A percentile compares a stretch with the other conserved stretches of the same genome.
Evolutionary conservation across 2,888 invertebrate species (phyloP).

Genomic region (Lumbricus terrestris): DNA sequence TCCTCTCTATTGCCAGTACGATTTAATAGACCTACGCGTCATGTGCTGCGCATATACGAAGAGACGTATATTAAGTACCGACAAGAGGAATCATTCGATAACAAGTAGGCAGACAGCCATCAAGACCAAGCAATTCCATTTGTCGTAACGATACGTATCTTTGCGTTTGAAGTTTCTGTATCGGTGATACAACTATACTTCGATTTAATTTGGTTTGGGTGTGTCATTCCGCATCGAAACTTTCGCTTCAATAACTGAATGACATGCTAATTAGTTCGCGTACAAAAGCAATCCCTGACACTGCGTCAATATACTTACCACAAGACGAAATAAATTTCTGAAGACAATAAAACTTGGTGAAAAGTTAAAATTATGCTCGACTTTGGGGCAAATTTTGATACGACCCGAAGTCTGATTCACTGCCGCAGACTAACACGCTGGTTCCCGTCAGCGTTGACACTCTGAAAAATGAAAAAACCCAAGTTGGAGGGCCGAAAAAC

Average conservation of each 20-base stretch:
- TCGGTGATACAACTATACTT: background rate
- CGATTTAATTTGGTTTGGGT: background rate
- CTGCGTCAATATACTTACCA: background rate
- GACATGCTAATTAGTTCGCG: background rate
- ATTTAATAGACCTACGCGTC: constrained; percentile 3
- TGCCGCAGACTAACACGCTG: background rate
- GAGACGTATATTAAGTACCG: background rate
- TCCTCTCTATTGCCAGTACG: background rate
- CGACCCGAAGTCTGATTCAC: background rate
- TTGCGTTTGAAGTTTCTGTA: background rate
- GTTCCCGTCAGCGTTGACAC: no score
- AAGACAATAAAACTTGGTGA: background rate
- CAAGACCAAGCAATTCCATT: background rate
- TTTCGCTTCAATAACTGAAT: background rate
- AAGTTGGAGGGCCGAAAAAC: no score
- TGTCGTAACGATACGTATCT: background rate
- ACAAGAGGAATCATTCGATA: background rate
- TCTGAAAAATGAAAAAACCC: no score
- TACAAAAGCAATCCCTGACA: background rate
- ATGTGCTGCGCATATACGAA: background rate
- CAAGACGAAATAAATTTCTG: background rate
- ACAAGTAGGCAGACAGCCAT: background rate
- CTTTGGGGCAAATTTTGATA: background rate
- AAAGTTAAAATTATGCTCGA: background rate
- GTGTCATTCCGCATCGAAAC: background rate